phyloP scores from a whole-genome alignment of 2,888 invertebrate genomes.

The Acleris laterana region DNA sequence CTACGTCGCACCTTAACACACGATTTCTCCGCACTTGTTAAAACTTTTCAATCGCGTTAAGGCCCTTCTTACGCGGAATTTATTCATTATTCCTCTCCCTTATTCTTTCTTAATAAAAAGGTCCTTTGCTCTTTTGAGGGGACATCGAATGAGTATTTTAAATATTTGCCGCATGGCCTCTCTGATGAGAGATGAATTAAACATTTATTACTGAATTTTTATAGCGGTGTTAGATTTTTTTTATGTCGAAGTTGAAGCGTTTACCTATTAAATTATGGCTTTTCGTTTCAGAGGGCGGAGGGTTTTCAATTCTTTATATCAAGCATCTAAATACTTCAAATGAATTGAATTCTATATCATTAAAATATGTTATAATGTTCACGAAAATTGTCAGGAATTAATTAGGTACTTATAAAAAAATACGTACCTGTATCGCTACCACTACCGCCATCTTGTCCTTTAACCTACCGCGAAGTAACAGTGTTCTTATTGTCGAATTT shows the following conservation, averaged over 20 bases:
- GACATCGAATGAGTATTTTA: slow-evolving; percentile 74
- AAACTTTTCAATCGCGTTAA: slow-evolving; percentile 84
- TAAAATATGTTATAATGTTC: no score
- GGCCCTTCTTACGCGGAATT: slow-evolving; percentile 78
- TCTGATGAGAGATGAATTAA: slow-evolving; percentile 77
- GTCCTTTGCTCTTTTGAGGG: slow-evolving; percentile 73
- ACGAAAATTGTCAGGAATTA: no score
- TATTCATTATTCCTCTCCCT: slow-evolving; percentile 80
- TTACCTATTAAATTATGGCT: slow-evolving; percentile 31
- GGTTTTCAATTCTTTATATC: neutral
- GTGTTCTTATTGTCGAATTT: no score
- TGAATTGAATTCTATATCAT: no score
- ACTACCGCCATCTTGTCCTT: no score
- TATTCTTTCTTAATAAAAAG: slow-evolving; percentile 77
- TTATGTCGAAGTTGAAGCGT: slow-evolving; percentile 31
- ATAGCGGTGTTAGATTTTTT: slow-evolving; percentile 56
- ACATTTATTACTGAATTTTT: slow-evolving; percentile 72
- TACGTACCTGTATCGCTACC: no score
- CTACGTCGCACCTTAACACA: slow-evolving; percentile 78
- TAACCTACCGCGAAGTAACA: no score
- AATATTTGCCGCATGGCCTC: slow-evolving; percentile 79
- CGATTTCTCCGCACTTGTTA: slow-evolving; percentile 83
- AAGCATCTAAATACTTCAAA: neutral
- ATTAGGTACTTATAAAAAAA: no score
- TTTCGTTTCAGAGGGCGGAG: neutral